Conservation (phyloP, 2,797 vertebrate species). For the Distichodus sexfasciatus region DNA sequence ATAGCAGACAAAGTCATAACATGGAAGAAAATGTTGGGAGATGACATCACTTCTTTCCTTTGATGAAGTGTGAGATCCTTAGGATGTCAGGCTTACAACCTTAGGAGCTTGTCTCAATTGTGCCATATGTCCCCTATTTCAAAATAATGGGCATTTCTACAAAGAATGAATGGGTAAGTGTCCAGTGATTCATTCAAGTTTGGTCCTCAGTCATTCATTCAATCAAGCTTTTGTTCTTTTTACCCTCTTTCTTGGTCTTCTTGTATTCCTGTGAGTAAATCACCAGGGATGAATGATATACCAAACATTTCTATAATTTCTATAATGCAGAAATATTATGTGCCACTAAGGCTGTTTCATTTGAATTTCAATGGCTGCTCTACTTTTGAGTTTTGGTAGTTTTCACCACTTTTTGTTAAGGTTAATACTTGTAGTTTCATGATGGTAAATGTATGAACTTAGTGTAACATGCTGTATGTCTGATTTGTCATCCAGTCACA, state of each 20-base stretch:
- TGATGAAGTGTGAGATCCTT: slow-evolving; percentile 50
- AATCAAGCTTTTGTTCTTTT: too few relatives aligned
- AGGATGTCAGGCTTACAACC: slow-evolving; percentile 23
- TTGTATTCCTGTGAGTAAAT: too few relatives aligned
- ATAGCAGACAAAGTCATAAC: slow-evolving; percentile 56
- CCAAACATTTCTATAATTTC: too few relatives aligned
- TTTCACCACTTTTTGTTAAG: too few relatives aligned
- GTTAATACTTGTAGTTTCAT: too few relatives aligned
- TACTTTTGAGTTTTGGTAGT: too few relatives aligned
- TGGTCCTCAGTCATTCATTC: neutral
- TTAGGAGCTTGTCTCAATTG: slow-evolving; percentile 28
- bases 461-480: neutral
- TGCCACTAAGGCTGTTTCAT: too few relatives aligned
- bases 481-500: neutral
- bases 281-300: too few relatives aligned
- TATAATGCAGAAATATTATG: too few relatives aligned
- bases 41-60: slow-evolving; percentile 66
- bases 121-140: neutral
- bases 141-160: neutral
- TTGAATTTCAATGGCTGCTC: too few relatives aligned
- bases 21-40: slow-evolving; percentile 36
- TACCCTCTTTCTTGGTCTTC: too few relatives aligned
- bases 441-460: too few relatives aligned
- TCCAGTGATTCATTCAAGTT: neutral
- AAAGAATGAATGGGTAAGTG: neutral